Base-by-base conservation (phyloP, 92 coral and sea anemone genomes). In the Muricea muricata region DNA sequence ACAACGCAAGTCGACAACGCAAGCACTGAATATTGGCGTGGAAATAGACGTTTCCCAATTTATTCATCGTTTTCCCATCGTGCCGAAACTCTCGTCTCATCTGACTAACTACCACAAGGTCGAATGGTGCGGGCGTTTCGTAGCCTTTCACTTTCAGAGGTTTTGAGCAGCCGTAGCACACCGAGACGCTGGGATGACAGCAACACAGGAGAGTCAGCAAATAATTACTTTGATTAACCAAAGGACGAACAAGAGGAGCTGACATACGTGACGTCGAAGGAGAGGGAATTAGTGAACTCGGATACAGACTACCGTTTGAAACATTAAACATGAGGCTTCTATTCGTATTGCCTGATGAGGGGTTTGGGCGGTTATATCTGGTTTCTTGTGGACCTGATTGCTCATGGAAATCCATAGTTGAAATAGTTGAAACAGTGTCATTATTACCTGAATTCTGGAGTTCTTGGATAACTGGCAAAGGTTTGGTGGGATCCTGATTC, bases 41-140 rank as follows among this genome's bases (percentile, higher is more conserved):
- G 65, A 79, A 79, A 79, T 79, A 79, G 24, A 79, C 84, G 65
- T 79, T 79, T 37, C 54, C 84, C 77, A 63, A 25, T 18, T 79
- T 79, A 40, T 20, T 79, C 72, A 15, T n/a, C 33, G 1, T 55
- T 56, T 21, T 37, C 7, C 84, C 84, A 32, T 56, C 40, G 40
- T 55, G 78, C 20, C 18, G 33, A 39, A 79, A 79, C 32, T 79
- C 45, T 34, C 84, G 84, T 65, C 75, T 37, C 84, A 79, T 54
- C 34, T 47, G 18, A 61, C 45, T n/a, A 25, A 79, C 81, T 32
- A 79, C 46, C 30, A 79, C 71, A 32, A 79, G 81, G 31, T 79
- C 84, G 31, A 24, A 39, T 33, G 84, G 84, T 25, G 84, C 33
- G 35, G 57, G 84, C 20, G 84, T 73, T 31, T 33, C n/a, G 37